Evolutionary conservation across 2,888 invertebrate genomes (phyloP), one percentile per base, ranked within the genome.

Genomic region (Mycalesis mineus): DNA sequence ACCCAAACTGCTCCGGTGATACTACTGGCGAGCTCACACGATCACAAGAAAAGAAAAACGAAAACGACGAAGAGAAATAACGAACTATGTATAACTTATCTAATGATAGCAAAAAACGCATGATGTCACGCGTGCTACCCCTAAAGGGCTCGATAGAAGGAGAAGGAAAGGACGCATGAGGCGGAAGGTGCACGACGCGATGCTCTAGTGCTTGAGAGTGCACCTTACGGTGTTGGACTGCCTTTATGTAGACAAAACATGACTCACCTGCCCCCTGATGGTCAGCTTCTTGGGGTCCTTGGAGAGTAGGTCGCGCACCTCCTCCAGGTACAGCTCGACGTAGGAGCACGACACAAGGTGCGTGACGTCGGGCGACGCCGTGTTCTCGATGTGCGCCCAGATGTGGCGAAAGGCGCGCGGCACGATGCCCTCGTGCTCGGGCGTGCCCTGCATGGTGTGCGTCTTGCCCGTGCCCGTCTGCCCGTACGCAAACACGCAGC

Each of bases 401-500:
- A 99, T 97, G 85, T 99, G 99, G 65, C 97, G 95, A 89, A 99
- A 99, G 55, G 98, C 96, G 65, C 98, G 94, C 3, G 98, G 98
- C 71, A 99, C 98, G 65, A 98, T 94, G 55, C 98, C 98, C 73
- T 94, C 91, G 71, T 90, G 88, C 0, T 89, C 91, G 55, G 92
- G 86, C 14, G 91, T 84, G 61, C 96, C 96, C 90, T 94, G 93
- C 94, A 94, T 94, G 9, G 94, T 94, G 81, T 92, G 93, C 8
- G 94, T 94, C 81, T 94, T 94, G 52, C 98, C 99, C 0, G 99
- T 98, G 62, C 99, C 99, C 0, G 99, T 99, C 89, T 99, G 99
- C 0, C 99, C 99, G 83, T 99, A 99, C 0, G 99, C 99, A 91
- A 99, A 99, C 68, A 99, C 98, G 70, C 99, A 99, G 11, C 99